A percentile compares a stretch with the other conserved stretches of the same genome.
phyloP scores from a whole-genome alignment of 2,888 invertebrate genomes.

The Dasysyrphus albostriatus region DNA sequence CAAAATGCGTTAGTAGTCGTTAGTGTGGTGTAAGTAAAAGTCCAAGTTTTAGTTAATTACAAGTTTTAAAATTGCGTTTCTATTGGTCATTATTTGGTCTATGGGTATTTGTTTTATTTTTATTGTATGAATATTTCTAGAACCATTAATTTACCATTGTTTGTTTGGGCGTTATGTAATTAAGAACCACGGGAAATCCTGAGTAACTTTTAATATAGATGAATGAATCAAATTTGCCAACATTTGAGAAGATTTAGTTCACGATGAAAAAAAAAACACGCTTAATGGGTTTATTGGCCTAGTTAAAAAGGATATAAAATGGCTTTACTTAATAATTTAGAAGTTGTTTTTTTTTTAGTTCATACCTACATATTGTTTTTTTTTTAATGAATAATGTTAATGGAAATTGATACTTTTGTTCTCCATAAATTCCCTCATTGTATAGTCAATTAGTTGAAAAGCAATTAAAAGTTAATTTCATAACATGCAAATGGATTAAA shows the following conservation, averaged over 20 bases:
- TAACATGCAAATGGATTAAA: neutral
- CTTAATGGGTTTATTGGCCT: slow-evolving; percentile 36
- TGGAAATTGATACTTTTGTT: slow-evolving; percentile 4
- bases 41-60: slow-evolving; percentile 57
- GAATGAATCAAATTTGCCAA: slow-evolving; percentile 28
- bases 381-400: slow-evolving; percentile 13
- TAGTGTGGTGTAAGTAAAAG: neutral
- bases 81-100: slow-evolving; percentile 17
- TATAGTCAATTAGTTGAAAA: slow-evolving; percentile 3
- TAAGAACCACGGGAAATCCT: slow-evolving; percentile 27
- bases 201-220: slow-evolving; percentile 11
- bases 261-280: neutral
- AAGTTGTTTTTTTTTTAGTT: neutral
- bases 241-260: slow-evolving; percentile 6
- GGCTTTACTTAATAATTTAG: neutral
- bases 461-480: slow-evolving; percentile 1
- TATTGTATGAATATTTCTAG: neutral
- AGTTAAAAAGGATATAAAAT: neutral
- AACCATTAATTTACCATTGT: slow-evolving; percentile 21
- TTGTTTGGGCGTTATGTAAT: slow-evolving; percentile 18
- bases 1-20: neutral
- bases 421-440: neutral
- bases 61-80: slow-evolving; percentile 39
- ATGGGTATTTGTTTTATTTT: slow-evolving; percentile 15
- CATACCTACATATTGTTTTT: neutral